These are phyloP conservation scores for Nesometra sesokonis DNA, from an alignment of 35 echinoderm and acorn worm species.

Conservation along the genomic window DNA sequence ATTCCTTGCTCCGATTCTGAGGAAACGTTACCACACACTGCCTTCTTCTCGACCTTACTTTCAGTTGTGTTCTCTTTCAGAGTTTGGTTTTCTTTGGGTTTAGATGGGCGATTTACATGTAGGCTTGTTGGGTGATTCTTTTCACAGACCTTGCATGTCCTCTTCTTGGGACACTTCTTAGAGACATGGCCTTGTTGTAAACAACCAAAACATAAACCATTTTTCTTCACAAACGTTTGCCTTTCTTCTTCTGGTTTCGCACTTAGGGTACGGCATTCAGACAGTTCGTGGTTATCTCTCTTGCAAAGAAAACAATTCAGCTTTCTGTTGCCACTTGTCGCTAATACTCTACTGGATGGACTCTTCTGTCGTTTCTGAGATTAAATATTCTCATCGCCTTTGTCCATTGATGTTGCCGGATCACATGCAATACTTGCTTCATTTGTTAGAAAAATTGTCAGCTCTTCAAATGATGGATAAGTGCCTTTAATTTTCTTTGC, in stretches of 20 bases:
- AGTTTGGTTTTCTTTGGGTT: background rate
- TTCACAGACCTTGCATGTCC: background rate
- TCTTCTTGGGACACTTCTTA: conserved; percentile 6
- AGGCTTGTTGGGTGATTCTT: conserved; percentile 4
- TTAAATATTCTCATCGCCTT: background rate
- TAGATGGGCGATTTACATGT: background rate
- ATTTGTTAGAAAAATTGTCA: conserved; percentile 15
- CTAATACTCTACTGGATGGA: background rate
- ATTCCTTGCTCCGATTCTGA: background rate
- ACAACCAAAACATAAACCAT: conserved; percentile 6
- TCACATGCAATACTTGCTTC: conserved; percentile 29
- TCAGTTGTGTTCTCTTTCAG: background rate
- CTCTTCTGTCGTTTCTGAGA: too few relatives aligned
- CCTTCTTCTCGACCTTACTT: background rate
- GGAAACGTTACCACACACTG: background rate
- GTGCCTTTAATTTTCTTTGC: conserved; percentile 3
- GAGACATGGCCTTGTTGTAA: background rate
- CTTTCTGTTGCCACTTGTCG: background rate
- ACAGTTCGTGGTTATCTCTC: background rate
- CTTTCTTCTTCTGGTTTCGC: background rate
- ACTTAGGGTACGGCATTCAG: conserved; percentile 11
- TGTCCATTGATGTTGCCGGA: conserved; percentile 16
- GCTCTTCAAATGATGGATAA: conserved; percentile 18
- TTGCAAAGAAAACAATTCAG: background rate
- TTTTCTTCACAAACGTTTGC: background rate